These are phyloP conservation scores for Mustela nigripes DNA, from an alignment of 2,113 vertebrate species.

Conservation along the genomic window DNA sequence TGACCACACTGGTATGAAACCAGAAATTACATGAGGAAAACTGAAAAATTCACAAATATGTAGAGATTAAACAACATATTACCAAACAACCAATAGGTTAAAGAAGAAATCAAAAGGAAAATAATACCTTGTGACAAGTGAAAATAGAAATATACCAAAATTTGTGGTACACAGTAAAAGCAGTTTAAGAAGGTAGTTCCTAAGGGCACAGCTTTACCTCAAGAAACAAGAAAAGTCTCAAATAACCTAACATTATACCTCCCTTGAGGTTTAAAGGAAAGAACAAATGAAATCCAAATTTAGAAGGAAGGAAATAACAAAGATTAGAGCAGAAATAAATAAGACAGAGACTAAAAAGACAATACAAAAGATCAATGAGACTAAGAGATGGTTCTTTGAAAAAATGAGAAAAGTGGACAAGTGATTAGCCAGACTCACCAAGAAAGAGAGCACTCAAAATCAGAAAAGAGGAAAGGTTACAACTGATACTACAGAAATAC, in stretches of 20 bases:
- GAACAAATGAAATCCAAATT: neutral
- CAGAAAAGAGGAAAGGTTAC: neutral
- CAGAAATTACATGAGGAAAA: neutral
- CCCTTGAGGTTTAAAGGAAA: neutral
- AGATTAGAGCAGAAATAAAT: neutral
- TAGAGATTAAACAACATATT: neutral
- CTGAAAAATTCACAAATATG: neutral
- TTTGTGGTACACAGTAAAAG: neutral
- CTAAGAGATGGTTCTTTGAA: neutral
- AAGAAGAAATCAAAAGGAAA: neutral
- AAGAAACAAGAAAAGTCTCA: neutral
- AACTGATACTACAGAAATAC: neutral
- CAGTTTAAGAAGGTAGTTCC: neutral
- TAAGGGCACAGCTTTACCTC: neutral
- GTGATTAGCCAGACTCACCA: neutral
- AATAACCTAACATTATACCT: neutral
- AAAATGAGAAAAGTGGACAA: neutral
- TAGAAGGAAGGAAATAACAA: neutral
- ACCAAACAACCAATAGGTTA: neutral
- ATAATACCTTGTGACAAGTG: neutral
- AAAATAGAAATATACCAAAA: neutral
- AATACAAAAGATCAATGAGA: neutral
- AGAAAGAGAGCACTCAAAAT: neutral
- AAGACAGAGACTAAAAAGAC: neutral
- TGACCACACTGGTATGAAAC: neutral